Percentiles rank a stretch among this genome's conserved stretches.
These are phyloP conservation scores for Drosophila paulistorum DNA, from an alignment of 1,140 invertebrate species.

Conservation along the genomic window DNA sequence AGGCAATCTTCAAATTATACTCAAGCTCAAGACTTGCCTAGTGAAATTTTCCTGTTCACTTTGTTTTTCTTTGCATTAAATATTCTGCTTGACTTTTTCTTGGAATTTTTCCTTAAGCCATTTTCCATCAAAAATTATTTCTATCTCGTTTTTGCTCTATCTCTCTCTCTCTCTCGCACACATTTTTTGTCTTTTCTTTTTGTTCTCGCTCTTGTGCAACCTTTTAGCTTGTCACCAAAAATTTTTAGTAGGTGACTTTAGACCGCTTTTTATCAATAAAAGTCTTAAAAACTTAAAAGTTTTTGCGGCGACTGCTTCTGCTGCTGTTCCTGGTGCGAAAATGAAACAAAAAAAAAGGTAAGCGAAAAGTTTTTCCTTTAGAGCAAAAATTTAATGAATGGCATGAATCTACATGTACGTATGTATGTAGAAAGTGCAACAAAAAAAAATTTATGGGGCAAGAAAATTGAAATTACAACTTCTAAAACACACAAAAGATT, in stretches of 20 bases:
- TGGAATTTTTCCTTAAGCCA: conserved; percentile 17
- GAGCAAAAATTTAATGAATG: conserved; percentile 13
- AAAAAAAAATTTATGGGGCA: neutral
- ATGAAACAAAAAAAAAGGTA: conserved; percentile 1
- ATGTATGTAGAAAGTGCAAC: neutral
- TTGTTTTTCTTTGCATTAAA: conserved; percentile 19
- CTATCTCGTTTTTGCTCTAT: neutral
- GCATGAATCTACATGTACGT: neutral
- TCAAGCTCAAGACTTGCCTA: conserved; percentile 17
- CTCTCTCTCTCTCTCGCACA: neutral
- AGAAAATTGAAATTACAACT: neutral
- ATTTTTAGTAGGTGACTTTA: conserved; percentile 24
- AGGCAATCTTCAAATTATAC: conserved; percentile 26
- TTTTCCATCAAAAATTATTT: conserved; percentile 6
- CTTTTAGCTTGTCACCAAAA: conserved; percentile 23
- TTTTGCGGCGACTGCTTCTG: conserved; percentile 3
- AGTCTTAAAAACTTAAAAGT: conserved; percentile 27
- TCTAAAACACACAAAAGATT: no score
- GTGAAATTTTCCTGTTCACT: conserved; percentile 14
- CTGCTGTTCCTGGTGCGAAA: neutral
- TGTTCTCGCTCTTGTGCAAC: neutral
- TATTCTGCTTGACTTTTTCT: conserved; percentile 17
- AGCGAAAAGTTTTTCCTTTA: neutral
- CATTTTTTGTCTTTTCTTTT: neutral
- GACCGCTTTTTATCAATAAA: conserved; percentile 28